Evolutionary conservation across 2,797 vertebrate species (phyloP).

Genomic region (Hephaestus fuliginosus): DNA sequence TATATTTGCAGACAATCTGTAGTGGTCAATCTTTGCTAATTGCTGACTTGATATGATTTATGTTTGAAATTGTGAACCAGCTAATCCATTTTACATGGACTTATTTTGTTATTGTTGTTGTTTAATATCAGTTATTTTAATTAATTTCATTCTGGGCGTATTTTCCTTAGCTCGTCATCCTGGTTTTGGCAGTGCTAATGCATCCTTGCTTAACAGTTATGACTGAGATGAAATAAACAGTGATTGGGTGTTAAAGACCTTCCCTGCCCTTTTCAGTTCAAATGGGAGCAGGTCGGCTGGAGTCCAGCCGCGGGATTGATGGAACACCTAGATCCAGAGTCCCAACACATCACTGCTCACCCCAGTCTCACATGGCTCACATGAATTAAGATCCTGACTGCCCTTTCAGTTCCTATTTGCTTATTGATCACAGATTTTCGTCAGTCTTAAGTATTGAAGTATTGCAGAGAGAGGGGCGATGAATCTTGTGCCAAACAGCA

Average conservation of each 20-base stretch:
- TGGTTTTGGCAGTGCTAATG: background rate
- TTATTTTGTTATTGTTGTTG: background rate
- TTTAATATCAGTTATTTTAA: no score
- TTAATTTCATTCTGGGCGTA: background rate
- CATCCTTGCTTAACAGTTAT: slow-evolving; percentile 18
- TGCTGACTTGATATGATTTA: background rate
- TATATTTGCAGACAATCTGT: background rate
- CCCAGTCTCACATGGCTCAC: slow-evolving; percentile 35
- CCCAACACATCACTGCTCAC: slow-evolving; percentile 41
- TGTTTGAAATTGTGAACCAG: background rate
- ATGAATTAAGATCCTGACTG: slow-evolving; percentile 69
- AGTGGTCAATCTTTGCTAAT: background rate
- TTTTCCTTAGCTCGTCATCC: background rate
- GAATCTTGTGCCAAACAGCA: slow-evolving; percentile 76
- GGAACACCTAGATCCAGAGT: slow-evolving; percentile 47
- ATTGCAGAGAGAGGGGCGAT: slow-evolving; percentile 68
- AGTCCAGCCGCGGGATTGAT: slow-evolving; percentile 69
- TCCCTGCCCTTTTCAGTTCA: slow-evolving; percentile 27
- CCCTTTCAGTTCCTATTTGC: slow-evolving; percentile 76
- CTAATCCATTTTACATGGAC: background rate
- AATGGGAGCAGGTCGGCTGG: slow-evolving; percentile 37
- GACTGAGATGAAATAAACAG: slow-evolving; percentile 29
- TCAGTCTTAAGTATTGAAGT: slow-evolving; percentile 80
- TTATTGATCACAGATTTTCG: slow-evolving; percentile 86
- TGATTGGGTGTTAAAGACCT: slow-evolving; percentile 52